phyloP scores from a whole-genome alignment of 2,888 invertebrate genomes.

The Choristoneura rosaceana region DNA sequence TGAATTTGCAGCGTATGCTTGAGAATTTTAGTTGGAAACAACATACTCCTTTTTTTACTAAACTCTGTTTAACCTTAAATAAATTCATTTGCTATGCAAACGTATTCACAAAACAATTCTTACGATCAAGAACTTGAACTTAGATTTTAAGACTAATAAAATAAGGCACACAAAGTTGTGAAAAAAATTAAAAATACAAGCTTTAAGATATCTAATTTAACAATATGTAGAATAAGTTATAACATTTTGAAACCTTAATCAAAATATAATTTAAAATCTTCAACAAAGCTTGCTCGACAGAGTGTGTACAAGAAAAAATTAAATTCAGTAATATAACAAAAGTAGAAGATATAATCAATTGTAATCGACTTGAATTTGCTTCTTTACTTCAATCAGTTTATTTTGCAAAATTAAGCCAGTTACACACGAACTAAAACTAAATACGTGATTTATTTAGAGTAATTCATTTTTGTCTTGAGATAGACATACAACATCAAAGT shows the following conservation, averaged over 20 bases:
- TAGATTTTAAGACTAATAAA: constrained; percentile 60
- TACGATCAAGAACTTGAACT: constrained; percentile 45
- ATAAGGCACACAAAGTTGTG: constrained; percentile 68
- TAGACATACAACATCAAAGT: neutral
- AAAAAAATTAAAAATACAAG: constrained; percentile 47
- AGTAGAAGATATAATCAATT: constrained; percentile 29
- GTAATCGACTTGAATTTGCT: neutral
- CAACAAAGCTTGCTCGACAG: neutral
- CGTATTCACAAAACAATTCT: constrained; percentile 23
- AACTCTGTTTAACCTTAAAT: constrained; percentile 18
- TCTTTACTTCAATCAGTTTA: neutral
- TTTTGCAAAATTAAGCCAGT: neutral
- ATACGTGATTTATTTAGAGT: neutral
- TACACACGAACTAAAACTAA: neutral
- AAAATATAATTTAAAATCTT: neutral
- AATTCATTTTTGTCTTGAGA: neutral
- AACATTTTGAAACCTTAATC: neutral
- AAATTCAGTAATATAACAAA: constrained; percentile 18
- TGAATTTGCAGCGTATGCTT: too few relatives aligned
- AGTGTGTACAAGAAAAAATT: neutral
- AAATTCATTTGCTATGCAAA: constrained; percentile 31
- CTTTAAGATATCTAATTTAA: constrained; percentile 29
- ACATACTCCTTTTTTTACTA: neutral
- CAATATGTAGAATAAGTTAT: neutral
- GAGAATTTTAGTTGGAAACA: neutral